Percentiles rank a stretch among this genome's conserved stretches.
phyloP scores from a whole-genome alignment of 2,888 invertebrate species.

The Dicyrtoma fusca region DNA sequence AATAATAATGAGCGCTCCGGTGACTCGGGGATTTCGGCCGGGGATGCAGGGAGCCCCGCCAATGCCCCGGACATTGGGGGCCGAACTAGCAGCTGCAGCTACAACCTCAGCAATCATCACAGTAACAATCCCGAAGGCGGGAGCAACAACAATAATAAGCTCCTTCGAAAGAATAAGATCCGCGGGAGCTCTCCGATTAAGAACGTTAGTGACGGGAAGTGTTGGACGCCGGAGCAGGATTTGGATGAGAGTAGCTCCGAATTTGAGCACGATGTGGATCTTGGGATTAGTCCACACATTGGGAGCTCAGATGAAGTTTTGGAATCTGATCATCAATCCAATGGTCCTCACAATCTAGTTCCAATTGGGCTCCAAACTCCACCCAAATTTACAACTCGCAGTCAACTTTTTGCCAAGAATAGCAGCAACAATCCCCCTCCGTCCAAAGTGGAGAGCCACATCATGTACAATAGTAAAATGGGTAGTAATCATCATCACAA shows the following conservation, averaged over 20 bases:
- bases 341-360: neutral
- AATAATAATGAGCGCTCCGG: constrained; percentile 71
- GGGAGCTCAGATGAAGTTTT: neutral
- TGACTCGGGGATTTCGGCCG: constrained; percentile 78
- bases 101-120: constrained; percentile 25
- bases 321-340: neutral
- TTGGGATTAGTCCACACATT: neutral
- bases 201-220: constrained; percentile 59
- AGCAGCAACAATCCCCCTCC: constrained; percentile 5
- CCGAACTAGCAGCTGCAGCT: constrained; percentile 37
- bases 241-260: constrained; percentile 68
- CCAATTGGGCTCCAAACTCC: constrained; percentile 38
- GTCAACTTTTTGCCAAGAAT: constrained; percentile 49
- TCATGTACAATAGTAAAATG: neutral
- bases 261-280: constrained; percentile 51
- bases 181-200: neutral
- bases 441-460: neutral
- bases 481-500: neutral
- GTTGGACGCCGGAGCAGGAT: constrained; percentile 86
- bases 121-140: constrained; percentile 54
- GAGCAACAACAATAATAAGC: constrained; percentile 56
- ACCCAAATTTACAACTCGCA: constrained; percentile 51
- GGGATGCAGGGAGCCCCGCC: constrained; percentile 69
- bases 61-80: constrained; percentile 39
- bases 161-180: constrained; percentile 20